Base-by-base conservation (phyloP, 1,140 invertebrate species). In the Drosophila sproati region DNA sequence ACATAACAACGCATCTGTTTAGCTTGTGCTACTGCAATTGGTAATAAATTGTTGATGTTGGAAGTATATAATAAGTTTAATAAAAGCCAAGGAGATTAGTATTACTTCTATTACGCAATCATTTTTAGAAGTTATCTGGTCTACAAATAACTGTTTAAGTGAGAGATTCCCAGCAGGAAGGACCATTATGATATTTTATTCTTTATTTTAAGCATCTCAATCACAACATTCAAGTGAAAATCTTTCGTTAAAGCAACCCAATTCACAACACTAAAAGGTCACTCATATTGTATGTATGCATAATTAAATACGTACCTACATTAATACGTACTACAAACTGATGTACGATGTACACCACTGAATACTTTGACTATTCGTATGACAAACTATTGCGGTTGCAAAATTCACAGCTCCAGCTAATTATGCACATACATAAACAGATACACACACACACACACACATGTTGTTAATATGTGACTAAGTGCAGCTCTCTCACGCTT, bases 371-470 rank as follows among this genome's bases (percentile, higher is more conserved):
- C 61, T 54, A 56, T 76, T 73, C 71, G 73, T 77, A 73, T 77
- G 73, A 70, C 29, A 54, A 34, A 52, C 62, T 10, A 20, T n/a
- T 7, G 62, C 47, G 63, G 47, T 54, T 73, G 70, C 70, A 73
- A 60, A 76, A 72, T 79, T 56, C 55, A 66, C 78, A 69, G 67
- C 43, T 60, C 10, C 73, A 71, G 43, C 70, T 80, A 83, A 88
- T 88, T 88, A 89, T 85, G 73, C 82, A 73, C 63, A 78, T 48
- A 39, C 37, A 34, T 0, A 20, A 20, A 51, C 32, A 54, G 31
- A 35, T 4, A 55, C 12, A 69, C 8, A 43, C 28, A 12, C 8
- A 43, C 28, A 12, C 41, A 32, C 34, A 32, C 3, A 51, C 37
- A n/a, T 29, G 10, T 7, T 2, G 3, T 52, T 6, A 3, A 12